Percentiles rank a stretch among this genome's conserved stretches.
Conservation (phyloP, 1,140 invertebrate species). For the Drosophila virilis region DNA sequence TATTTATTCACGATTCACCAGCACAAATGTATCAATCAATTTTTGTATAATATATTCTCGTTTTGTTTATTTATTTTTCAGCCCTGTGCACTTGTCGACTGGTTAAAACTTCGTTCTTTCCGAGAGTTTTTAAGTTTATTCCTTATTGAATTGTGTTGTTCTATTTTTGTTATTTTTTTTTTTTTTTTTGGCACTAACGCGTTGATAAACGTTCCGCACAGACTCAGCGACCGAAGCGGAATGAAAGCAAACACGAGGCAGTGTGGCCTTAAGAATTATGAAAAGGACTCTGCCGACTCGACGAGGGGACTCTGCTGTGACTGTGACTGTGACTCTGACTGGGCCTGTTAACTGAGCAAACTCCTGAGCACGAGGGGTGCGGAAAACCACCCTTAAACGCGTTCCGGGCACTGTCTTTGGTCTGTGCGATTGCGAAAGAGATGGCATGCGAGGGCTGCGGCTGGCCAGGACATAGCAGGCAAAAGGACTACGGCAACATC, state of each 20-base stretch:
- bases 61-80: neutral
- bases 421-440: constrained; percentile 36
- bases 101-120: constrained; percentile 19
- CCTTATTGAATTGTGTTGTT: neutral
- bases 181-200: constrained; percentile 21
- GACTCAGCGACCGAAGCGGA: constrained; percentile 79
- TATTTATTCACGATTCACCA: neutral
- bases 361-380: constrained; percentile 48
- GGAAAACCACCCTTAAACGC: constrained; percentile 60
- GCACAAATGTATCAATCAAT: constrained; percentile 1
- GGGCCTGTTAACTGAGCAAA: constrained; percentile 57
- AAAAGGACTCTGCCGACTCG: constrained; percentile 56
- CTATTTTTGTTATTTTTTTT: too few species aligned
- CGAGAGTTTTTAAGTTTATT: neutral
- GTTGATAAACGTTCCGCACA: constrained; percentile 66
- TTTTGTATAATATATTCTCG: neutral
- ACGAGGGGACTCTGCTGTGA: constrained; percentile 19
- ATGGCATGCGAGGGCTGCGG: constrained; percentile 22
- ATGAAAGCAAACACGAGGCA: constrained; percentile 66
- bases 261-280: constrained; percentile 77
- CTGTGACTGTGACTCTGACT: constrained; percentile 19
- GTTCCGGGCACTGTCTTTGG: constrained; percentile 5
- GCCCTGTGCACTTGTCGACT: constrained; percentile 37
- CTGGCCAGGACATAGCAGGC: constrained; percentile 37
- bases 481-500: constrained; percentile 68